Evolutionary conservation across 2,113 vertebrate species (phyloP).

Genomic region (Furnarius figulus): DNA sequence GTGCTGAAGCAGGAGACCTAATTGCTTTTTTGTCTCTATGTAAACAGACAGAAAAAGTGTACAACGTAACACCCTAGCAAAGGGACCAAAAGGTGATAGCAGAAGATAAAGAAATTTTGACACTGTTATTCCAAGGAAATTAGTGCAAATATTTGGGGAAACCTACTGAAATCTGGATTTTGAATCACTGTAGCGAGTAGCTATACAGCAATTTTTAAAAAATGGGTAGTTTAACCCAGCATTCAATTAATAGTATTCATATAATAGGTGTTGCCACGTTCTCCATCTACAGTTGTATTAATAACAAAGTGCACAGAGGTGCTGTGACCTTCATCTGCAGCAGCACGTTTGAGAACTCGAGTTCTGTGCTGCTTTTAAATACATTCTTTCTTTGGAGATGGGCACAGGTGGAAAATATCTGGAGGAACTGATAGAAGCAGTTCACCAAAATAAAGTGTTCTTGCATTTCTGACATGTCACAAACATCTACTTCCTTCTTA

Average conservation of each 20-base stretch:
- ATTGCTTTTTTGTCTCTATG: neutral
- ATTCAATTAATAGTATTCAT: neutral
- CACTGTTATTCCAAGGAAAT: neutral
- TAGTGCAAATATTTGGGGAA: neutral
- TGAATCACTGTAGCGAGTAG: neutral
- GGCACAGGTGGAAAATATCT: slow-evolving; percentile 5
- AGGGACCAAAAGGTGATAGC: neutral
- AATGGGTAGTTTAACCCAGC: neutral
- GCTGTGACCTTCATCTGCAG: neutral
- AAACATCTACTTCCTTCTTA: slow-evolving; percentile 46
- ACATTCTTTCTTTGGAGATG: neutral
- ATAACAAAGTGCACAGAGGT: neutral
- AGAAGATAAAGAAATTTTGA: neutral
- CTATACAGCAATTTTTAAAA: neutral
- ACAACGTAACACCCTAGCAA: neutral
- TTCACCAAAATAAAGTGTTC: slow-evolving; percentile 16
- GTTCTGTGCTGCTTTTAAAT: neutral
- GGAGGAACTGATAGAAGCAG: slow-evolving; percentile 14
- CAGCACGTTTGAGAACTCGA: neutral
- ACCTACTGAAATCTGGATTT: neutral
- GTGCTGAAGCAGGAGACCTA: neutral
- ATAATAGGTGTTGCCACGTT: neutral
- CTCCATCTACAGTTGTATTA: neutral
- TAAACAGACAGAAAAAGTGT: neutral
- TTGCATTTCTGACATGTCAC: slow-evolving; percentile 25